Evolutionary conservation across 2,888 invertebrate genomes (phyloP).

Genomic region (Mesorhabditis spiculigera): DNA sequence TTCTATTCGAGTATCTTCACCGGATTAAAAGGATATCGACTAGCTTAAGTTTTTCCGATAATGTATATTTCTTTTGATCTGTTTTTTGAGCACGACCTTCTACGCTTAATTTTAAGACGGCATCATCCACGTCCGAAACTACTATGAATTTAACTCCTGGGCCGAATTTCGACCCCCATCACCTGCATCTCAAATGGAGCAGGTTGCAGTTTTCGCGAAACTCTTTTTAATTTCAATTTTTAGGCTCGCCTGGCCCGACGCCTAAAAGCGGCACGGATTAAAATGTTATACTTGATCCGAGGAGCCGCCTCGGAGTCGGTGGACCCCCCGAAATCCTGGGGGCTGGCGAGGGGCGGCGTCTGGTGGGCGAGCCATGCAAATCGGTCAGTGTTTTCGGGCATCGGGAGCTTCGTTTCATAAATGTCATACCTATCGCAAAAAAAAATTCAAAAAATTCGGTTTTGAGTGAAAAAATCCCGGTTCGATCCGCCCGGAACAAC

Average conservation of each 20-base stretch:
- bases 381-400: neutral
- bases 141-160: conserved; percentile 1
- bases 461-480: no score
- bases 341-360: neutral
- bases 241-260: neutral
- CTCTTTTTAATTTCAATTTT: neutral
- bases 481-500: no score
- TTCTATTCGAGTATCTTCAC: no score
- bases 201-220: neutral
- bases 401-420: no score
- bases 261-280: neutral
- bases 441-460: no score
- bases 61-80: no score
- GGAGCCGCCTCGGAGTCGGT: neutral
- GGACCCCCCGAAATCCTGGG: neutral
- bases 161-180: neutral
- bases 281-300: neutral
- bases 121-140: neutral
- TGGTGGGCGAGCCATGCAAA: conserved; percentile 3
- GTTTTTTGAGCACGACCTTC: no score
- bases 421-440: no score
- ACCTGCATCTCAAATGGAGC: neutral
- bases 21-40: no score
- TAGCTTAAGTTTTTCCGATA: no score
- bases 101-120: no score